Evolutionary conservation across 2,797 vertebrate species (phyloP), one percentile per base, ranked within the genome.

Genomic region (Anguilla megastoma): DNA sequence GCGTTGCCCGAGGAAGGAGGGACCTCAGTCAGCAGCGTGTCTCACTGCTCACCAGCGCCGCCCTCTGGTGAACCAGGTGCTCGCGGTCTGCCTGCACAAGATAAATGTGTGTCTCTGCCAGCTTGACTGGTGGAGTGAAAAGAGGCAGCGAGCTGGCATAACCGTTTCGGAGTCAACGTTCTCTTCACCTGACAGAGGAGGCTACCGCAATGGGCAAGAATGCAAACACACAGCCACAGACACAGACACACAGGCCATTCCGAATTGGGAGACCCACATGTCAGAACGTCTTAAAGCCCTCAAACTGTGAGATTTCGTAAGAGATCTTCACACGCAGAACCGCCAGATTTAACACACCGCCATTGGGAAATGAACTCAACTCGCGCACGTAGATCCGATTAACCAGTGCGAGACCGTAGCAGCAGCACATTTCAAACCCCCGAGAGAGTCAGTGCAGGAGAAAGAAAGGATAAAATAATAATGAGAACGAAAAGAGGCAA

Each of bases 341-440:
- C 21, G 6, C 21, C 80, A 52, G 45, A 48, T 52, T n/a, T 24
- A 50, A 50, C 6, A 7, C 80, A 83, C 52, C 33, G 24, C 48
- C 80, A 6, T 2, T 48, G 80, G 48, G 80, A 83, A 50, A 50
- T n/a, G 16, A 83, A n/a, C 80, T 50, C 7, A 10, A 48, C 36
- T 8, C 24, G 9, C 7, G 45, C 80, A 83, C 27, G 52, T 5
- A 27, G 41, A 83, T 50, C 48, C 24, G 48, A 48, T 83, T 83
- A 9, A 24, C 21, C 45, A 24, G 41, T n/a, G 52, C 8, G 48
- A 9, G 9, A 27, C 45, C 9, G 80, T 21, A 24, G 36, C 6
- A 83, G 45, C 45, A 21, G 24, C 80, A 83, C 45, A 83, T 83
- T 83, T 82, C 10, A 83, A 50, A 8, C 48, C 80, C 45, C 80